A percentile compares a stretch with the other conserved stretches of the same genome.
These are phyloP conservation scores for Chloromyia formosa DNA, from an alignment of 2,888 invertebrate genomes.

Conservation along the genomic window DNA sequence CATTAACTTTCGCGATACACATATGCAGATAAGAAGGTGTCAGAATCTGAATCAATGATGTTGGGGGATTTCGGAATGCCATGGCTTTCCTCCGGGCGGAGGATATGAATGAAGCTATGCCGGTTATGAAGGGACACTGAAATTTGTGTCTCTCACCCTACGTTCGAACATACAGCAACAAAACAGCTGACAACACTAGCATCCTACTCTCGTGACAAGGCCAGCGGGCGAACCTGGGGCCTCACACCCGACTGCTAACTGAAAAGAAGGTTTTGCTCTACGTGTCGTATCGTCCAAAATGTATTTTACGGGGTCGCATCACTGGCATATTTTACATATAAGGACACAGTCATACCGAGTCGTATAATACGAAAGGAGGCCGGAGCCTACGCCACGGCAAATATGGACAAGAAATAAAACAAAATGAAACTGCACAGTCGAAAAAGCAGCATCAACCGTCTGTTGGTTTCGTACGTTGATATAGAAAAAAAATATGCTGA, in stretches of 20 bases:
- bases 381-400: constrained; percentile 28
- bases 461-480: too few species aligned
- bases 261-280: not conserved
- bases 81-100: too few species aligned
- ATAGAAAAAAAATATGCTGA: not conserved
- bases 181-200: constrained; percentile 8
- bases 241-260: not conserved
- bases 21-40: too few species aligned
- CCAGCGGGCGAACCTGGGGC: not conserved
- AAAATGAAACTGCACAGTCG: constrained; percentile 16
- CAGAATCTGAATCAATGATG: too few species aligned
- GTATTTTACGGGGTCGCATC: constrained; percentile 38
- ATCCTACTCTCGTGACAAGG: not conserved
- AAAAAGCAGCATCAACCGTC: constrained; percentile 19
- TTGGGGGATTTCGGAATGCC: too few species aligned
- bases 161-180: too few species aligned
- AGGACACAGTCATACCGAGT: not conserved
- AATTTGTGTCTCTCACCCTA: too few species aligned
- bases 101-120: too few species aligned
- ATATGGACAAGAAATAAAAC: constrained; percentile 38
- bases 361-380: not conserved
- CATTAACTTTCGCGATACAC: not conserved
- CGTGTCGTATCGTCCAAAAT: constrained; percentile 23
- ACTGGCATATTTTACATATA: constrained; percentile 41
- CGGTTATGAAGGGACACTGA: too few species aligned